phyloP scores from a whole-genome alignment of 1,140 invertebrate species.

The Drosophila rufa region DNA sequence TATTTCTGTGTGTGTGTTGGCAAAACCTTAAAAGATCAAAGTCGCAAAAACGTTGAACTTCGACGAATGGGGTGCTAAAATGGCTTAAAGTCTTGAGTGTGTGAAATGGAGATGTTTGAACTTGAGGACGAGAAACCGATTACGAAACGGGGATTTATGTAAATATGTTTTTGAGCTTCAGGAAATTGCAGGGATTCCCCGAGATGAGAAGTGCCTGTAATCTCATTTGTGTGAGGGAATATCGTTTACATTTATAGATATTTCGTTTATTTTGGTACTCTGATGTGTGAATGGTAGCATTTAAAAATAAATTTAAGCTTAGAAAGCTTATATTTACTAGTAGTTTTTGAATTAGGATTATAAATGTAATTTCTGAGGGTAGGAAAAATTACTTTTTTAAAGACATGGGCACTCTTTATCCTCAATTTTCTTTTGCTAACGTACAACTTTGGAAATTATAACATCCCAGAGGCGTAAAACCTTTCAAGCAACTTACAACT shows the following conservation, averaged over 20 bases:
- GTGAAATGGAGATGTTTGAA: constrained; percentile 40
- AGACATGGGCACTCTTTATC: not conserved
- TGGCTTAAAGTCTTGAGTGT: constrained; percentile 31
- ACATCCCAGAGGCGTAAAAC: not conserved
- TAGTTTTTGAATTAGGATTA: not conserved
- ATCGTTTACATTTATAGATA: not conserved
- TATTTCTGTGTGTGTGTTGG: not conserved
- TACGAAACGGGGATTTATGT: constrained; percentile 30
- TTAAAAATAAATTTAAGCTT: not conserved
- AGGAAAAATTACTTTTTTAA: too few species aligned
- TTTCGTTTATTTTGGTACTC: not conserved
- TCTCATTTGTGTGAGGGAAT: constrained; percentile 1
- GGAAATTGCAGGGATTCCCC: constrained; percentile 7
- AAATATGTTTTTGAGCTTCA: constrained; percentile 31
- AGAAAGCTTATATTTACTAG: not conserved
- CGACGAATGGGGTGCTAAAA: constrained; percentile 19
- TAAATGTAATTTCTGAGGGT: not conserved
- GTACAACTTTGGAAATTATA: not conserved
- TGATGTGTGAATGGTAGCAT: not conserved
- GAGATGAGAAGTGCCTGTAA: not conserved
- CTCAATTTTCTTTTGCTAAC: not conserved
- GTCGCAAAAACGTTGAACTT: constrained; percentile 39
- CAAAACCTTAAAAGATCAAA: constrained; percentile 53
- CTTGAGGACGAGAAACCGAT: constrained; percentile 31
- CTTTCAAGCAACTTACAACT: not conserved